Evolutionary conservation across 1,140 invertebrate genomes (phyloP).

Genomic region (Vollenhovia emeryi): DNA sequence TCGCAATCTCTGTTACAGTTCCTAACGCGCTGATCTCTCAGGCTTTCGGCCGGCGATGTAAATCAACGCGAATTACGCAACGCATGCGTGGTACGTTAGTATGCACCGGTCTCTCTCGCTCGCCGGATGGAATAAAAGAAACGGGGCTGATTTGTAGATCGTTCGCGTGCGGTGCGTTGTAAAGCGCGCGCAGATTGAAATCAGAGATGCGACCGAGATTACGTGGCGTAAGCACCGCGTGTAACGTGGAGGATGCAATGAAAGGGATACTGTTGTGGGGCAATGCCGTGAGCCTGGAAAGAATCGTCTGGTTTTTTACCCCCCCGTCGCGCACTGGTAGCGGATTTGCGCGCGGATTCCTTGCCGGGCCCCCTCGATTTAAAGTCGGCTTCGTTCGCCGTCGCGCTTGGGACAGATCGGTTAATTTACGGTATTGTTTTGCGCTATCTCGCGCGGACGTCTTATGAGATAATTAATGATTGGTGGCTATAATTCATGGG

Average conservation of each 20-base stretch:
- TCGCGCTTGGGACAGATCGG: constrained; percentile 38
- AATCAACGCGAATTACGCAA: constrained; percentile 61
- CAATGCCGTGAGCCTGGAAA: constrained; percentile 56
- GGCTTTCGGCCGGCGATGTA: constrained; percentile 43
- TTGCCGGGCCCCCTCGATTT: constrained; percentile 40
- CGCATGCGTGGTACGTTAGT: constrained; percentile 12
- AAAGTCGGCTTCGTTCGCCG: constrained; percentile 45
- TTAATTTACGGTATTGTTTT: constrained; percentile 62
- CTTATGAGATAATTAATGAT: constrained; percentile 41
- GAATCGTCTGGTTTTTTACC: constrained; percentile 19
- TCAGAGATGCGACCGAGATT: constrained; percentile 75
- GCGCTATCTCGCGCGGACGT: constrained; percentile 15
- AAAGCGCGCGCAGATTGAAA: constrained; percentile 71
- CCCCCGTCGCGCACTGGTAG: neutral
- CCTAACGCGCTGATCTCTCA: constrained; percentile 24
- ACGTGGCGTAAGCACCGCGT: constrained; percentile 65
- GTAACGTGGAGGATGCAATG: constrained; percentile 70
- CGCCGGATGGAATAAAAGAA: constrained; percentile 52
- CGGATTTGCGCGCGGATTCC: constrained; percentile 52
- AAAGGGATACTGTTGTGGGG: constrained; percentile 68
- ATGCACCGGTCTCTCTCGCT: constrained; percentile 26
- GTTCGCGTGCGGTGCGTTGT: constrained; percentile 70
- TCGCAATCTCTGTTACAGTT: neutral
- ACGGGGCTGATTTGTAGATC: constrained; percentile 73
- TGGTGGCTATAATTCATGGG: constrained; percentile 46